Evolutionary conservation across 35 echinoderm and acorn worm species (phyloP), one percentile per base, ranked within the genome.

Genomic region (Nesometra sesokonis): DNA sequence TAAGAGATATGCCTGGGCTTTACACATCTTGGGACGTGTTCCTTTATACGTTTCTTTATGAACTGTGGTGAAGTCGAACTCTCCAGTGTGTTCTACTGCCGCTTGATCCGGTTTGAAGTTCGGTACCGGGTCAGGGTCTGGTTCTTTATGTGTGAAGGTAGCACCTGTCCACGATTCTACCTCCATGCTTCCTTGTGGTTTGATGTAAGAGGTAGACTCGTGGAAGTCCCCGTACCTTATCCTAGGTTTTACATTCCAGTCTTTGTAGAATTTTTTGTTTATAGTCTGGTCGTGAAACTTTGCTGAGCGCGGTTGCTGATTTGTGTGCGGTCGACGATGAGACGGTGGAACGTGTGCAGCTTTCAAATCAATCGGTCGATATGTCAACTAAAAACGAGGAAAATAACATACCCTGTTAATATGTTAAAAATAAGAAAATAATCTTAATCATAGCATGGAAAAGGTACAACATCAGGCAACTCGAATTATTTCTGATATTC

Each of bases 281-380:
- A 88, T 97, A 32, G 94, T 97, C 80, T 90, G 86, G 82, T 93
- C 95, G 36, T 97, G 87, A 86, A 97, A 97, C 35, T 80, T 89
- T 15, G 85, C 95, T 38, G 89, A 82, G 23, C 47, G 32, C 46
- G 43, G 34, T n/a, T 77, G 34, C 31, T 47, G 47, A 84, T 81
- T 84, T 52, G 37, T 95, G 86, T 83, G 87, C 46, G 34, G 84
- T 86, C 77, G 94, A 78, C 91, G 88, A 3, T 46, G 29, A 15
- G 77, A 77, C 35, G 86, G 79, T 29, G 85, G 76, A 34, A 43
- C 37, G 33, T 89, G 89, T 5, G 85, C 86, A 0, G 76, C 84
- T 80, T 87, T 84, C 21, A 76, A 3, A 21, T 90, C 93, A 47
- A 94, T 87, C 0, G 93, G 93, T 43, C 82, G 80, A 79, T 90